Base-by-base conservation (phyloP, 2,888 invertebrate species). In the Scaptomyza caliginosa region DNA sequence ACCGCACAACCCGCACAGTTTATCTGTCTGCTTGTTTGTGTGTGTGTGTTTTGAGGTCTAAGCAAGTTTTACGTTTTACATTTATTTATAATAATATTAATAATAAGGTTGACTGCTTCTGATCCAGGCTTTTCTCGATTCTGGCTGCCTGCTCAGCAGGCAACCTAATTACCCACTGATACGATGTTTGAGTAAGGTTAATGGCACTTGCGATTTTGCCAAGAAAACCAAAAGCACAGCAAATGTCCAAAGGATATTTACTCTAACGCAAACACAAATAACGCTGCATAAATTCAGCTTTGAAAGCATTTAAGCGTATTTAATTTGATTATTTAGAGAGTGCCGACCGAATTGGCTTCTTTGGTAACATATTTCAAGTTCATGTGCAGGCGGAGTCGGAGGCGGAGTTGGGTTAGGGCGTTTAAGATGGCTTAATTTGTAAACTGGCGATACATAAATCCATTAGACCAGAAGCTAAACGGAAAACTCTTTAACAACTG, bases 1-100 rank as follows among this genome's bases (percentile, higher is more conserved):
- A 6, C 11, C 34, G 19, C 43, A 23, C 11, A 19, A 21, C 34
- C 19, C 43, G 4, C 40, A 21, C 32, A 64, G 48, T 43, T 48
- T 70, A 51, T 58, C 28, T 36, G 50, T 42, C 36, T 54, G 10
- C 36, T 6, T 51, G 38, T 46, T 54, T 62, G 52, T 19, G 72
- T 34, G 45, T 23, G 40, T 50, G 54, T 32, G 38, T 59, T 72
- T 52, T 70, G 66, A 67, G 67, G 76, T 64, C 55, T 72, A 63
- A 67, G 78, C 78, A 64, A 75, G 72, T 86, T 78, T 16, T 70
- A 56, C 65, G 54, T 28, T 68, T 74, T 67, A 74, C 81, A 85
- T 87, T 77, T 82, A 78, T 87, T 78, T 85, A 62, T 77, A 81
- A 82, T 82, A 82, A 67, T 74, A 87, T 85, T 82, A 85, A 79